Conservation (phyloP, 2,888 invertebrate species). For the Hypercompe scribonia region DNA sequence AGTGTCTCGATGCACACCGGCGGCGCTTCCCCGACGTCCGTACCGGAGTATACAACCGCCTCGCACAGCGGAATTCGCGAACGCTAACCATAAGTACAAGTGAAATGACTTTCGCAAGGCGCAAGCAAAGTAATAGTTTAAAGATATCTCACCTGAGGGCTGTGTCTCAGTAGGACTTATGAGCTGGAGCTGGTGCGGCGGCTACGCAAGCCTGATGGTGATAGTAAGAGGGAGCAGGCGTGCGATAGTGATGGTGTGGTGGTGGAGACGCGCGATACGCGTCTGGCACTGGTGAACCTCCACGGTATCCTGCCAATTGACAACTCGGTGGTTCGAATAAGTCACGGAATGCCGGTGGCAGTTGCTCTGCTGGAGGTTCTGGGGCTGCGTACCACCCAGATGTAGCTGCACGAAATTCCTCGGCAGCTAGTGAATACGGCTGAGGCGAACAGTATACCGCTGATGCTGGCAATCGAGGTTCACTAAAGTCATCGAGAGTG, state of each 20-base stretch:
- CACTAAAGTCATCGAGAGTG: conserved; percentile 79
- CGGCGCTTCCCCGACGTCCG: conserved; percentile 59
- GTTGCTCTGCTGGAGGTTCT: conserved; percentile 79
- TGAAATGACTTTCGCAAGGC: conserved; percentile 66
- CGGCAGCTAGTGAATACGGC: conserved; percentile 83
- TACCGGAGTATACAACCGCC: conserved; percentile 61
- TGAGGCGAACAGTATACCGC: conserved; percentile 85
- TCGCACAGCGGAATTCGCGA: conserved; percentile 79
- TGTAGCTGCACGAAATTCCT: conserved; percentile 85
- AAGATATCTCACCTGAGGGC: conserved; percentile 72
- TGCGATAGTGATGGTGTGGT: conserved; percentile 81
- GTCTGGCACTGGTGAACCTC: conserved; percentile 78
- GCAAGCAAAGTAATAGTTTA: conserved; percentile 48
- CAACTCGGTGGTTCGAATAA: conserved; percentile 84
- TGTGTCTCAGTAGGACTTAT: conserved; percentile 83
- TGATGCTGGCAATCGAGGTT: conserved; percentile 86
- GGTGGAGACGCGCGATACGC: conserved; percentile 79
- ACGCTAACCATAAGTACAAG: conserved; percentile 50
- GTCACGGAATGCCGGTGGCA: conserved; percentile 80
- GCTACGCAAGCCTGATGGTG: conserved; percentile 88
- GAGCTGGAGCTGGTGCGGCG: conserved; percentile 79
- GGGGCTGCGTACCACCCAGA: conserved; percentile 86
- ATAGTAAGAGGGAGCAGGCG: conserved; percentile 82
- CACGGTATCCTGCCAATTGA: conserved; percentile 83
- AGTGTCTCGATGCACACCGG: conserved; percentile 67